Percentiles rank a stretch among this genome's conserved stretches.
phyloP scores from a whole-genome alignment of 1,140 invertebrate genomes.

The Steinernema khuongi region DNA sequence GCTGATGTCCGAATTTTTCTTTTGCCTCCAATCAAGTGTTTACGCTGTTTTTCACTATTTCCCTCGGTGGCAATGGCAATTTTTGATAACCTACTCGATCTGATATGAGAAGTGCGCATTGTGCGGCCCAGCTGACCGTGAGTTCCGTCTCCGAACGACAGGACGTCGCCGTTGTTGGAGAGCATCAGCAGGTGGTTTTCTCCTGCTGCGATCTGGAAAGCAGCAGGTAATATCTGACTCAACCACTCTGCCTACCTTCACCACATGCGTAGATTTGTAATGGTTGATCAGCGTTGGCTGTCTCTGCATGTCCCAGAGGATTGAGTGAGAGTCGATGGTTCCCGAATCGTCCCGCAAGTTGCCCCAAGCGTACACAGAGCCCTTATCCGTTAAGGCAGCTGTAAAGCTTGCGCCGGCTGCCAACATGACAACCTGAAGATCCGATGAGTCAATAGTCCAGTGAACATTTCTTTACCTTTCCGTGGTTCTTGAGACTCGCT shows the following conservation, averaged over 20 bases:
- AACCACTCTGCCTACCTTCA: slow-evolving; percentile 41
- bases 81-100: slow-evolving; percentile 41
- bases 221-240: slow-evolving; percentile 17
- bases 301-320: slow-evolving; percentile 49
- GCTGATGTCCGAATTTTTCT: no score
- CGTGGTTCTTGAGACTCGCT: slow-evolving; percentile 38
- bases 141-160: slow-evolving; percentile 56
- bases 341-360: slow-evolving; percentile 51
- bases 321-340: slow-evolving; percentile 46
- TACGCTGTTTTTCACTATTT: no score
- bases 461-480: slow-evolving; percentile 39
- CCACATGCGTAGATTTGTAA: slow-evolving; percentile 37
- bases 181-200: slow-evolving; percentile 57
- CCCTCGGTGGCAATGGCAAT: no score
- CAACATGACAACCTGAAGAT: slow-evolving; percentile 50
- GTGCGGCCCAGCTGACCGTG: slow-evolving; percentile 52
- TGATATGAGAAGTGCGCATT: slow-evolving; percentile 43
- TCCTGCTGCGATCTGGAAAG: slow-evolving; percentile 50
- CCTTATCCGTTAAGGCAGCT: slow-evolving; percentile 52
- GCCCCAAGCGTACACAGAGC: slow-evolving; percentile 55
- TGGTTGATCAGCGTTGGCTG: slow-evolving; percentile 45
- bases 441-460: background rate
- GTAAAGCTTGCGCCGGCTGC: slow-evolving; percentile 53
- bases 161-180: slow-evolving; percentile 41
- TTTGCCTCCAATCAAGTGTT: no score